Percentiles rank a stretch among this genome's conserved stretches.
Conservation (phyloP, 1,140 invertebrate species). For the Bombus waltoni region DNA sequence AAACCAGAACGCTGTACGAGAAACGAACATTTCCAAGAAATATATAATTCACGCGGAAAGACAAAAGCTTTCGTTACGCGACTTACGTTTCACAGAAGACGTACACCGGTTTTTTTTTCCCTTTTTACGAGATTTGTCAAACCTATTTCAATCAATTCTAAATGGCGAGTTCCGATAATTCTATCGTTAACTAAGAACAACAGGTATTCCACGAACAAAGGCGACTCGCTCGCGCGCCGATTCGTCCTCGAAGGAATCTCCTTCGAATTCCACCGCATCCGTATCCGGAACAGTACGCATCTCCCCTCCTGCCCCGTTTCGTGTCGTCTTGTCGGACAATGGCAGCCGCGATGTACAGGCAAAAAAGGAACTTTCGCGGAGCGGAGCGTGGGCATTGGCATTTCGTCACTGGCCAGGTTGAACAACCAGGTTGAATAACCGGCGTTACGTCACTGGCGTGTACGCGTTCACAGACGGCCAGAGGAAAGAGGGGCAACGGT, state of each 20-base stretch:
- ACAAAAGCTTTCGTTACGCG: no score
- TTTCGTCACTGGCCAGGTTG: constrained; percentile 78
- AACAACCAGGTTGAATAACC: constrained; percentile 82
- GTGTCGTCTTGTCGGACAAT: not conserved
- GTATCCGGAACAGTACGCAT: not conserved
- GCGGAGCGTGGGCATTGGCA: constrained; percentile 75
- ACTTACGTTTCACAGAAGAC: no score
- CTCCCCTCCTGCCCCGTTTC: not conserved
- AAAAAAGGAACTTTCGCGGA: constrained; percentile 64
- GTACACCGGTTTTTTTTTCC: no score
- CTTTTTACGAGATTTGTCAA: no score
- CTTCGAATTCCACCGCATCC: not conserved
- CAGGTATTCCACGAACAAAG: not conserved
- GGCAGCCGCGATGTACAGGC: constrained; percentile 7
- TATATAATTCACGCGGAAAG: no score
- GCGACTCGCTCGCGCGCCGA: not conserved
- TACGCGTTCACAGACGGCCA: constrained; percentile 69
- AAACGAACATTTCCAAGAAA: no score
- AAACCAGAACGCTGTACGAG: no score
- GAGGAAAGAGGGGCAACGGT: constrained; percentile 56
- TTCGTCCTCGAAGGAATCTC: not conserved
- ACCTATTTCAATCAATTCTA: no score
- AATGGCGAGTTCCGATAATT: not conserved
- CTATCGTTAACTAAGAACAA: no score
- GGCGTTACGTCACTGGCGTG: constrained; percentile 80